phyloP scores from a whole-genome alignment of 2,797 vertebrate genomes.

The Hemitrygon akajei region DNA sequence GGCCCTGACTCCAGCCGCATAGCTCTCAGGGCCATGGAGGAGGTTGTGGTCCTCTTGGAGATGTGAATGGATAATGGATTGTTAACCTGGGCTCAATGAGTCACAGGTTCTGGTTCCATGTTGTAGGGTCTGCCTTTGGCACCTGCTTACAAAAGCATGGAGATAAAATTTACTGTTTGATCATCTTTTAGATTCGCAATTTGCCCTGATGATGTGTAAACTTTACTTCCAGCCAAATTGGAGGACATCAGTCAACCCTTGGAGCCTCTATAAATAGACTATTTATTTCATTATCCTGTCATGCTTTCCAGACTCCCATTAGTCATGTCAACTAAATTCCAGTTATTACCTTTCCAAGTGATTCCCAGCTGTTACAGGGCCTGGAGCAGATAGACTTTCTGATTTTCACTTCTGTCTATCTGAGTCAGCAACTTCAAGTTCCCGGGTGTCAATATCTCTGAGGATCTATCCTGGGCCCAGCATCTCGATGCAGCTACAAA shows the following conservation, averaged over 20 bases:
- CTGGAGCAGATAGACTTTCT: neutral
- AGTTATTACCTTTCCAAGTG: neutral
- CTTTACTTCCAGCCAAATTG: neutral
- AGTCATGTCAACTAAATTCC: neutral
- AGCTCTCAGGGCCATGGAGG: too few relatives aligned
- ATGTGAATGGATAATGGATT: too few relatives aligned
- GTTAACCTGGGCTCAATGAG: too few relatives aligned
- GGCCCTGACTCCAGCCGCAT: too few relatives aligned
- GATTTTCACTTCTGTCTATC: too few relatives aligned
- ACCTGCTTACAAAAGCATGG: neutral
- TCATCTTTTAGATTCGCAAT: neutral
- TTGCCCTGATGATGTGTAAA: neutral
- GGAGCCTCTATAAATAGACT: neutral
- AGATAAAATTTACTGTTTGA: neutral
- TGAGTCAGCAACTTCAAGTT: too few relatives aligned
- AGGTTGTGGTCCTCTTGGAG: too few relatives aligned
- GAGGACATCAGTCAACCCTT: neutral
- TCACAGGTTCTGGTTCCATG: neutral
- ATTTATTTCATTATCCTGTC: neutral
- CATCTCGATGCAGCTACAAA: too few relatives aligned
- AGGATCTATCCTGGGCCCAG: too few relatives aligned
- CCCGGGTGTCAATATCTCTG: too few relatives aligned
- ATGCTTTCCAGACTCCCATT: neutral
- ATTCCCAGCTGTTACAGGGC: neutral
- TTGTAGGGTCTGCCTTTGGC: neutral